These are phyloP conservation scores for Pterostichus niger DNA, from an alignment of 2,888 invertebrate species.

Conservation along the genomic window DNA sequence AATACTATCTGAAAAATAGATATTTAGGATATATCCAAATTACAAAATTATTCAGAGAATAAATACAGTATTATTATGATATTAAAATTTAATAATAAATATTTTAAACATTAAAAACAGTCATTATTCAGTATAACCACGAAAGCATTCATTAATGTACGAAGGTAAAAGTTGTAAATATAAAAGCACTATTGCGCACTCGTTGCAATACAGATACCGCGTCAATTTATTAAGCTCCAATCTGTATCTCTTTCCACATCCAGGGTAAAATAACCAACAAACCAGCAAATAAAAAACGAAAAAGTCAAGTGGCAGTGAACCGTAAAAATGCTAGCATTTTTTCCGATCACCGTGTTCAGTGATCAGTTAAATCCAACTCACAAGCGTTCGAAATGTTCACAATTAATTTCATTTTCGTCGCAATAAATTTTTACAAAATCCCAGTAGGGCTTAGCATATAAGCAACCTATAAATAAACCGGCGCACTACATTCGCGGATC, in stretches of 20 bases:
- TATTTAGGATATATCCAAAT: too few relatives aligned
- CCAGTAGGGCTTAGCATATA: constrained; percentile 58
- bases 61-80: too few relatives aligned
- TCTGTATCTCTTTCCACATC: constrained; percentile 7
- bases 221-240: constrained; percentile 25
- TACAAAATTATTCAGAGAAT: too few relatives aligned
- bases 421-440: constrained; percentile 65
- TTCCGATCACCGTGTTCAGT: constrained; percentile 57
- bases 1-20: too few relatives aligned
- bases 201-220: constrained; percentile 5
- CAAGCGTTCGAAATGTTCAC: constrained; percentile 60
- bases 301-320: constrained; percentile 43
- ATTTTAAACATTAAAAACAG: too few relatives aligned
- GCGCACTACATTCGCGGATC: constrained; percentile 19
- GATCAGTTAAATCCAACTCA: constrained; percentile 58
- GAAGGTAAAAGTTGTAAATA: too few relatives aligned
- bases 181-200: not conserved
- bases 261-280: constrained; percentile 40
- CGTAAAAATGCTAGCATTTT: constrained; percentile 51
- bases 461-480: constrained; percentile 64
- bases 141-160: too few relatives aligned
- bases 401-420: constrained; percentile 65
- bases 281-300: constrained; percentile 50
- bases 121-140: too few relatives aligned
- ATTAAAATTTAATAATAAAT: too few relatives aligned